Evolutionary conservation across 1,140 invertebrate species (phyloP).

Genomic region (Nasonia giraulti): DNA sequence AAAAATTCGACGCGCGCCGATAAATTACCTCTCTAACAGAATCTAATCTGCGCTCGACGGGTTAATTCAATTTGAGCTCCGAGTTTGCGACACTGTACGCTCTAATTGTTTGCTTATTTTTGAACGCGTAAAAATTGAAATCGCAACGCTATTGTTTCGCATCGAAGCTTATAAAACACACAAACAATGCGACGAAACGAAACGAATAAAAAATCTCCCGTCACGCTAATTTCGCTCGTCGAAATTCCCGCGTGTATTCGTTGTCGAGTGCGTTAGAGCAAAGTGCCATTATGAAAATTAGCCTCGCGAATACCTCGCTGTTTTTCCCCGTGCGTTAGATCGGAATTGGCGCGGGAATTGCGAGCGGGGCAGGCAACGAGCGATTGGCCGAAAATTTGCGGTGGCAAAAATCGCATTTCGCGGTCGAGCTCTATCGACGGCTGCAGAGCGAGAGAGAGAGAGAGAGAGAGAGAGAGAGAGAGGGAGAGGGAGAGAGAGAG

Average conservation of each 20-base stretch:
- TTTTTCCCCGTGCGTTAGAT: neutral
- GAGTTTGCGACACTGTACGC: neutral
- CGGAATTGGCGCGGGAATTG: neutral
- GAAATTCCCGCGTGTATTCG: conserved; percentile 1
- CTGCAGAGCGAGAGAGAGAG: neutral
- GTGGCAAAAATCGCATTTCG: conserved; percentile 24
- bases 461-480: too few species aligned
- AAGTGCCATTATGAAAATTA: conserved; percentile 66
- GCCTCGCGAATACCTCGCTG: conserved; percentile 19
- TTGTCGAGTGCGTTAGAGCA: conserved; percentile 60
- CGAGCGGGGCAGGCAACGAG: neutral
- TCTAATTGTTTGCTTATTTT: neutral
- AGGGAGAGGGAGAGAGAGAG: neutral
- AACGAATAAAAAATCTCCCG: neutral
- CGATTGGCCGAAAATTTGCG: neutral
- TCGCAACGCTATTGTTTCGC: neutral
- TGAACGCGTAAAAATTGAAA: too few species aligned
- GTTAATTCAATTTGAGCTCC: neutral
- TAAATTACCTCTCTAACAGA: conserved; percentile 28
- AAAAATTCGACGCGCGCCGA: neutral
- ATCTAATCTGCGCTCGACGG: conserved; percentile 20
- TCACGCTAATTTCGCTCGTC: neutral
- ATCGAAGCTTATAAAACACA: neutral
- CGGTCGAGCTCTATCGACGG: neutral
- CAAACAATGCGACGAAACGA: neutral